Evolutionary conservation across 2,888 invertebrate genomes (phyloP), one percentile per base, ranked within the genome.

Genomic region (Limnephilus marmoratus): DNA sequence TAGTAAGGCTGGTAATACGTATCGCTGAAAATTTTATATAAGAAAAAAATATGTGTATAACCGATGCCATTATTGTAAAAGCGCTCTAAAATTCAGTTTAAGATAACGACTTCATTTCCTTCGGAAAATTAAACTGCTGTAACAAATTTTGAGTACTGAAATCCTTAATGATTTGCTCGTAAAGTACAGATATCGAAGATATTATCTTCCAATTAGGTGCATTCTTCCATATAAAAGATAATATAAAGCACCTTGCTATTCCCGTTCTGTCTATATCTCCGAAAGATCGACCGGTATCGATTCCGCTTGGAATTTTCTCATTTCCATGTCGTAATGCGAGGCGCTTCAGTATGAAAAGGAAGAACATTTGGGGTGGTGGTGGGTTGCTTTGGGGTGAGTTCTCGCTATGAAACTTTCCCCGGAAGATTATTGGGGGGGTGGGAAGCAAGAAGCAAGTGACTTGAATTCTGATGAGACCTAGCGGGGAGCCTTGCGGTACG

Each of bases 291-390:
- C 45, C 86, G 86, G 45, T 45, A 45, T 86, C 49, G 86, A 86
- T 86, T 86, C 29, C 37, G 13, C 86, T 31, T 11, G 86, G 86
- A 86, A 86, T 86, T 68, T 86, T 86, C 86, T 86, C 86, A 86
- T 86, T 86, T 86, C 86, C 49, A 29, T 86, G 45, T 49, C 45
- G 86, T 86, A 49, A 86, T 45, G 45, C 41, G n/a, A 29, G 86
- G 86, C 13, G 49, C 29, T 45, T 86, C n/a, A 45, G 29, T 45
- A 86, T 86, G 86, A 45, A 45, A n/a, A 11, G 41, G 41, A 13
- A 15, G 86, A n/a, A 41, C 2, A 34, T 37, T 41, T 11, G 85
- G 85, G 85, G 24, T 24, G 85, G 34, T 24, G 11, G 85, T 41
- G 86, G 45, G 49, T 45, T 45, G 41, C n/a, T 45, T 45, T n/a